Conservation (phyloP, 2,888 invertebrate genomes). For the Eupithecia subfuscata region DNA sequence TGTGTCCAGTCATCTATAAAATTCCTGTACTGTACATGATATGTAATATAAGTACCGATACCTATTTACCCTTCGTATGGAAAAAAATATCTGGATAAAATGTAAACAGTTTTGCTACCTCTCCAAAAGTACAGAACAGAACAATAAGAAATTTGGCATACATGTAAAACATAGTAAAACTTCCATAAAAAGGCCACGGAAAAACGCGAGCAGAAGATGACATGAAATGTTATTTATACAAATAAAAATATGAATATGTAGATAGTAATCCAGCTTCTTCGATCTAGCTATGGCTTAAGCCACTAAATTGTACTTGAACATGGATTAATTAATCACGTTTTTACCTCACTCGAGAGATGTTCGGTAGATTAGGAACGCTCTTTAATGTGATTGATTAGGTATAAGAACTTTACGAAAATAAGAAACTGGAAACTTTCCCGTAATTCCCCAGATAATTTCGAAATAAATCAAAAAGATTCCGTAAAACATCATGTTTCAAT, state of each 20-base stretch:
- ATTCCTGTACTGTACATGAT: too few relatives aligned
- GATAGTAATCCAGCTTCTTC: background rate
- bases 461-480: background rate
- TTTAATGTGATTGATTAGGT: conserved; percentile 39
- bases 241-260: too few relatives aligned
- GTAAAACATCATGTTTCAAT: background rate
- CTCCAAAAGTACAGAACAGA: too few relatives aligned
- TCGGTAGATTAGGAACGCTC: conserved; percentile 34
- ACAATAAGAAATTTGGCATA: too few relatives aligned
- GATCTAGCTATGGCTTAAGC: conserved; percentile 4
- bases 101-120: too few relatives aligned
- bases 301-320: conserved; percentile 40
- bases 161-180: too few relatives aligned
- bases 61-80: too few relatives aligned
- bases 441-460: background rate
- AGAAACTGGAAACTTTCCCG: background rate
- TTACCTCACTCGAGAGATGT: conserved; percentile 38
- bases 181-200: background rate
- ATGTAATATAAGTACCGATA: too few relatives aligned
- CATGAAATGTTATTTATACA: too few relatives aligned
- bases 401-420: conserved; percentile 11
- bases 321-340: conserved; percentile 45
- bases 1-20: too few relatives aligned
- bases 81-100: too few relatives aligned
- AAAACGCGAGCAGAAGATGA: background rate